Evolutionary conservation across 2,888 invertebrate species (phyloP), one percentile per base, ranked within the genome.

Genomic region (Meganola albula): DNA sequence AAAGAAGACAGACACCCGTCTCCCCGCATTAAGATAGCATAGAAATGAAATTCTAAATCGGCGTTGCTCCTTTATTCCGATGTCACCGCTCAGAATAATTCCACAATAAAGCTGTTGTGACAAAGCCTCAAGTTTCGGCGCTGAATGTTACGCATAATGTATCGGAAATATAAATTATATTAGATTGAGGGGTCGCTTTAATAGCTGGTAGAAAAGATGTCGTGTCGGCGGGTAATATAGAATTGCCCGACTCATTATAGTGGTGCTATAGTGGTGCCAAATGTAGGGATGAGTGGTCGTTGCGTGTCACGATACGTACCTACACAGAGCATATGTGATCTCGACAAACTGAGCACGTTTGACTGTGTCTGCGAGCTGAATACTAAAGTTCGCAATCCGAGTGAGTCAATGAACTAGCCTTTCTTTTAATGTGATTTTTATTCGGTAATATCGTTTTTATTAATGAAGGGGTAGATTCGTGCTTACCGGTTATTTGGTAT

Each of bases 91-190:
- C 43, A 48, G 52, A 62, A 68, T 63, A 67, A 65, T 63, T 58
- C 44, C 50, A 57, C 58, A 63, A 66, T 63, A 70, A 67, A 68
- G 51, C 62, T 63, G 61, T 70, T 62, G 49, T 53, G 55, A 63
- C 62, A 61, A 63, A 64, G 54, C 53, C 50, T 45, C 49, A 48
- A 56, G 46, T 44, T 62, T 56, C 48, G 56, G 60, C 58, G 50
- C 51, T 43, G 56, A 66, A 64, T 66, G 66, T 67, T 66, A 66
- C 62, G 67, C 61, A 63, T 70, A 71, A 70, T 65, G 61, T 66
- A 74, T 72, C 66, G 71, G 73, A 76, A 70, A 67, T 69, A 75
- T 67, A 71, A 76, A 76, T 77, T 73, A 72, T 71, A 72, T 73
- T 70, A 69, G 65, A 74, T 73, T 53, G 61, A 62, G 53, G 73